Base-by-base conservation (phyloP, 2,797 vertebrate genomes). In the Sebastes cheni region DNA sequence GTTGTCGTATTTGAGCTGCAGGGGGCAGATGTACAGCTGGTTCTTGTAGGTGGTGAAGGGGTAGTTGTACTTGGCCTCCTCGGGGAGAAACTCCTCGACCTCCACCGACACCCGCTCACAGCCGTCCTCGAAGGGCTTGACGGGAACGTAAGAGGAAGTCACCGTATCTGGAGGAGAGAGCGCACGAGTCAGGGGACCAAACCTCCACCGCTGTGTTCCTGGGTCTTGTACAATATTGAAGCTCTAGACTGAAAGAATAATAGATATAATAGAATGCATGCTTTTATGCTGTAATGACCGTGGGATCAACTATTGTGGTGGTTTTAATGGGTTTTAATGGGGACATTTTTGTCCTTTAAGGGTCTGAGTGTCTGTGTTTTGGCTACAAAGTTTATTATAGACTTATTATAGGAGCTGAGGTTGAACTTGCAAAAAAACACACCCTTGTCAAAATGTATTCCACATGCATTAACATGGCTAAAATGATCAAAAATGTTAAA, bases 41-140 rank as follows among this genome's bases (percentile, higher is more conserved):
- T 99, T 98, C 95, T 97, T 99, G 94, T 98, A 99, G 82, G 95
- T 90, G 56, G 97, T 98, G 92, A 97, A 99, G 3, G 98, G 98
- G 72, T 97, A 97, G 92, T 96, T 98, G 87, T 97, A 99, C 93
- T 97, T 98, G 62, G 97, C 97, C 78, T 97, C 95, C 77, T 97
- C 96, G 0, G 97, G 97, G 68, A 98, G 96, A 93, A 99, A 98
- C 89, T 99, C 98, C 86, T 99, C 98, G 1, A 98, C 90, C 86
- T 99, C 98, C 66, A 99, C 92, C 0, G 97, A 96, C 65, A 97
- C 88, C 4, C 95, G 95, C 84, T 97, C 95, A 46, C 96, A 97
- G 59, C 84, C 83, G 66, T 97, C 97, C 84, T 97, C 96, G 22
- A 98, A 99, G 30, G 98, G 98, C 82, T 97, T 98, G 81, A 99